Evolutionary conservation across 2,797 vertebrate genomes (phyloP), one percentile per base, ranked within the genome.

Genomic region (Triplophysa yarkandensis): DNA sequence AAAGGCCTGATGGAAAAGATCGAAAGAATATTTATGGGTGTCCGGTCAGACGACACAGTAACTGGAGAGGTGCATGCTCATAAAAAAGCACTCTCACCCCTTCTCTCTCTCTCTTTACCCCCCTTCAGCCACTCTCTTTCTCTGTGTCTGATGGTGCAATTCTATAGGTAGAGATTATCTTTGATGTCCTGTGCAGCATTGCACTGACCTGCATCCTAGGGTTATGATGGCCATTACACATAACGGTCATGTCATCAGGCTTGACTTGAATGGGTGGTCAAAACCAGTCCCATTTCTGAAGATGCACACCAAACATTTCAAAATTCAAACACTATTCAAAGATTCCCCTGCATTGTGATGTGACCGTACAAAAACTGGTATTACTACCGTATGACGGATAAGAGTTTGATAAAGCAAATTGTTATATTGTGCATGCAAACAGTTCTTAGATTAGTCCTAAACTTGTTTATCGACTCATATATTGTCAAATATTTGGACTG

Each of bases 261-360:
- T 91, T 90, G 90, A 88, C 87, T 81, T 89, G 88, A 82, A 80
- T 82, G 83, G 85, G 84, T 86, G 86, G 88, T 82, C 86, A 75
- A 65, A 78, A 52, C 61, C 52, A 71, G 67, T 21, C 1, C 39
- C 57, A 17, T 46, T 17, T 32, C 54, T 63, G 57, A 23, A 44
- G 1, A 48, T 54, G 17, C 11, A 67, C 10, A 46, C 27, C 66
- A 41, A 76, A 50, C 27, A 52, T 21, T 19, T 28, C 9, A 11
- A 25, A 9, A 17, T 17, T 21, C 7, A 28, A 9, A 21, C 30
- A 28, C 50, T 8, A 30, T 11, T 41, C 17, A 27, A 54, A 48
- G 11, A 52, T 46, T 17, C 6, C 13, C 0, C 16, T 44, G 1
- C 2, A 63, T 44, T 10, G 10, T 2, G 21, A n/a, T n/a, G 41